Conservation (phyloP, 2,888 invertebrate species). For the Callosobruchus maculatus region DNA sequence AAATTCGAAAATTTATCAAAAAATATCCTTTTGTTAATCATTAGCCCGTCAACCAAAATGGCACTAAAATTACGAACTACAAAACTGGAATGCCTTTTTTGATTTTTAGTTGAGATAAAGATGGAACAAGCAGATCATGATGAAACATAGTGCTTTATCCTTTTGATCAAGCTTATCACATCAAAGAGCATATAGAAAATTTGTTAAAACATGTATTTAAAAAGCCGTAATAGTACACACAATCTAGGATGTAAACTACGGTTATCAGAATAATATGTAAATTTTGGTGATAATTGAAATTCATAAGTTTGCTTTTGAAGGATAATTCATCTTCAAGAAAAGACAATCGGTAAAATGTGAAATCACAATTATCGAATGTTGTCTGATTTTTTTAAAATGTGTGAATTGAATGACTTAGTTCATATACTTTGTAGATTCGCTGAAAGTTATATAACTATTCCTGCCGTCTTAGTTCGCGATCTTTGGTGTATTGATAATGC, state of each 20-base stretch:
- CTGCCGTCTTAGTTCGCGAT: too few relatives aligned
- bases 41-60: constrained; percentile 36
- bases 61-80: constrained; percentile 35
- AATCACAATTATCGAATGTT: too few relatives aligned
- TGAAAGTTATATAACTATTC: too few relatives aligned
- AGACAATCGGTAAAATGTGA: too few relatives aligned
- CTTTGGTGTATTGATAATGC: too few relatives aligned
- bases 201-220: constrained; percentile 4
- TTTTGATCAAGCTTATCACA: not conserved
- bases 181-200: constrained; percentile 6
- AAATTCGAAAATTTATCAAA: constrained; percentile 4
- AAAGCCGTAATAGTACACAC: constrained; percentile 5
- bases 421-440: too few relatives aligned
- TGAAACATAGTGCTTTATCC: not conserved
- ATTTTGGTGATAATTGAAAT: not conserved
- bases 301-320: not conserved
- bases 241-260: not conserved
- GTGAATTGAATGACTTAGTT: too few relatives aligned
- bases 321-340: too few relatives aligned
- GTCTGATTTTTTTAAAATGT: too few relatives aligned
- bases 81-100: constrained; percentile 36
- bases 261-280: not conserved
- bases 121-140: constrained; percentile 2
- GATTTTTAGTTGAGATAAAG: constrained; percentile 9
- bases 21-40: constrained; percentile 5